A percentile compares a stretch with the other conserved stretches of the same genome.
Conservation (phyloP, 2,113 vertebrate genomes). For the Plecturocebus donacophilus region DNA sequence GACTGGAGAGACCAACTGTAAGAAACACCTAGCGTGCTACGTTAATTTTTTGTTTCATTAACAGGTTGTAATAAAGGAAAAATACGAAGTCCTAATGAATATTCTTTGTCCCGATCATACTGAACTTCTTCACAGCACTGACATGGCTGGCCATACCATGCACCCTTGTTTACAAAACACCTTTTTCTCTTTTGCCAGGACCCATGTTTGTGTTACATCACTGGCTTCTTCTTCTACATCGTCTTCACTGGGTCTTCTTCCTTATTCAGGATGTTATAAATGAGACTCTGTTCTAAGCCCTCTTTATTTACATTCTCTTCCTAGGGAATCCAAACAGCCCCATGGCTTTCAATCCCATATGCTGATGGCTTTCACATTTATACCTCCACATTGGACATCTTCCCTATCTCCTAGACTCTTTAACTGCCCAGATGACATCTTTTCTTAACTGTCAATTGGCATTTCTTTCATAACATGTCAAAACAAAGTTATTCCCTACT, state of each 20-base stretch:
- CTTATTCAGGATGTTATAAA: background rate
- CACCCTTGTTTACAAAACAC: background rate
- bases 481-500: conserved; percentile 25
- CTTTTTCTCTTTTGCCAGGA: background rate
- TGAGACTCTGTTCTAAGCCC: background rate
- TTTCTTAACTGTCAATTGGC: background rate
- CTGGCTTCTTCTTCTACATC: background rate
- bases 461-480: background rate
- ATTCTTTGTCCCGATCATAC: background rate
- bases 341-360: background rate
- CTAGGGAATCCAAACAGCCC: background rate
- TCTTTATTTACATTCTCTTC: background rate
- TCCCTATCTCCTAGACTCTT: background rate
- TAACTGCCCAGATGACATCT: background rate
- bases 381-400: background rate
- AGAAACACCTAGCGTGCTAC: background rate
- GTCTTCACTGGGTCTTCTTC: background rate
- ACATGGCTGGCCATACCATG: background rate
- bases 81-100: background rate
- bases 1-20: background rate
- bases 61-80: background rate
- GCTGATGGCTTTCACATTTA: background rate
- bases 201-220: background rate
- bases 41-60: background rate
- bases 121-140: background rate